Base-by-base conservation (phyloP, 2,113 vertebrate species). In the Heptranchias perlo region DNA sequence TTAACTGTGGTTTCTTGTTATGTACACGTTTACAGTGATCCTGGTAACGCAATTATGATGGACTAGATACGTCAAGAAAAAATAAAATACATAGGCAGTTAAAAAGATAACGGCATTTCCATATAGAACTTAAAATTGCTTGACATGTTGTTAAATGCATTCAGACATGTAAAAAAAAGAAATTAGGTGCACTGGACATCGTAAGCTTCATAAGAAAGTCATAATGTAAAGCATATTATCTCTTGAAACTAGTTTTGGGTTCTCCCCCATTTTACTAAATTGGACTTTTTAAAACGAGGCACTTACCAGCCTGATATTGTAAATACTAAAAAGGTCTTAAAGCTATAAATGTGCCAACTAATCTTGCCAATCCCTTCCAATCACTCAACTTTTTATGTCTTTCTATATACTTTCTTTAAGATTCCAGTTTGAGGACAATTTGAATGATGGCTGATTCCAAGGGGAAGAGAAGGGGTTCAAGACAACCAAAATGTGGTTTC, bases 401-500 rank as follows among this genome's bases (percentile, higher is more conserved):
- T 67, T 49, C 23, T 91, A 52, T 82, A 21, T 91, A 35, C 11
- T 2, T 95, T 65, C 52, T 95, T 49, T 23, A n/a, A 95, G 8
- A 69, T 95, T 95, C 25, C 94, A 49, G 11, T 52, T 73, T 47
- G 65, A 95, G 62, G 47, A 10, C 49, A 47, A 8, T 28, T 95
- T 49, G 23, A 69, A 73, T 31, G 94, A 95, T 95, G 94, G 94
- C 94, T 18, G 94, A 95, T 18, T 69, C 94, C 18, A 95, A 95
- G 94, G 94, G 98, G 98, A 99, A 98, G 98, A 99, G 98, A 97
- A 98, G 98, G 96, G 98, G 98, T 67, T 98, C 98, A 44, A 98
- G 98, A 97, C 98, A 98, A 97, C 98, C 98, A 96, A 99, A 99
- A 97, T 99, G 99, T 98, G 99, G 98, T 97, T 99, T 99, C 97